phyloP scores from a whole-genome alignment of 2,113 vertebrate genomes.

The Brachypodius melanocephalos region DNA sequence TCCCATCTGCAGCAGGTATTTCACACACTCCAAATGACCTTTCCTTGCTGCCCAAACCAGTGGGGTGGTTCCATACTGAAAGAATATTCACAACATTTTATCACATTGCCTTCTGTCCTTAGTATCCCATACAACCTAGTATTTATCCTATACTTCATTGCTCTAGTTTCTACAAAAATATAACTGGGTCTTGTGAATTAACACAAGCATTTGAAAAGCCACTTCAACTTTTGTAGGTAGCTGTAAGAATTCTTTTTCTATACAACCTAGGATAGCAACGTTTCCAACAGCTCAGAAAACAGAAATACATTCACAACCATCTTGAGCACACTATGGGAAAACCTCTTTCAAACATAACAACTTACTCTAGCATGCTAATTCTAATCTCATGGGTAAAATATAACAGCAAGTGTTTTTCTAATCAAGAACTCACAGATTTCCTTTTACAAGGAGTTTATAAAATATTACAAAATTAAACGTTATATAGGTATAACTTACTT shows the following conservation, averaged over 20 bases:
- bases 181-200: background rate
- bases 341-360: background rate
- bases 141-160: background rate
- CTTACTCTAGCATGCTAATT: background rate
- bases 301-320: background rate
- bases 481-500: conserved; percentile 74
- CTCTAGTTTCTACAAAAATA: background rate
- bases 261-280: background rate
- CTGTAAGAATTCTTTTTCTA: background rate
- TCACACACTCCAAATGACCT: conserved; percentile 91
- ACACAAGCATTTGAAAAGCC: background rate
- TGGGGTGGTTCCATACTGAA: conserved; percentile 93
- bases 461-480: background rate
- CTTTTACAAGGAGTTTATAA: background rate
- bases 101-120: background rate
- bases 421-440: background rate
- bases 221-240: background rate
- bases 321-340: background rate
- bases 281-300: background rate
- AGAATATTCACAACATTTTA: background rate
- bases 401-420: background rate
- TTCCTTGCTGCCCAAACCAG: conserved; percentile 95
- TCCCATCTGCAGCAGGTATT: conserved; percentile 88
- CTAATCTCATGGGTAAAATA: background rate
- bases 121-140: background rate